Base-by-base conservation (phyloP, 2,797 vertebrate species). In the Jordanella pulchra region DNA sequence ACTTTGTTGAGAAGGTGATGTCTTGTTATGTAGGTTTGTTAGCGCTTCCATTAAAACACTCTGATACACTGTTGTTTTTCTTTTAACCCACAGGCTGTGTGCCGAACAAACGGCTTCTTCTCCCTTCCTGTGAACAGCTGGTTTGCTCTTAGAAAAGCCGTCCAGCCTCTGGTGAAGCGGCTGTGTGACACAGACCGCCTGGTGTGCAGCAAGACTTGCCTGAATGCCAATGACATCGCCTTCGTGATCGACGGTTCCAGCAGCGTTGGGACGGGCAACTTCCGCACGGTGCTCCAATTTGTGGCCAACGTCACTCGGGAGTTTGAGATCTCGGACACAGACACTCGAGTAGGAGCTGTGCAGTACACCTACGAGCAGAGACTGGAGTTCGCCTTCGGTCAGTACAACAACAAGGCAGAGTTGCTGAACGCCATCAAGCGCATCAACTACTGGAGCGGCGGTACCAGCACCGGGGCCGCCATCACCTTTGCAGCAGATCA, bases 331-430 rank as follows among this genome's bases (percentile, higher is more conserved):
- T 99, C 98, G 0, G 98, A 99, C 89, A 98, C 97, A 0, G 98
- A 98, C 90, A 98, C 98, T 0, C 95, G 97, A 3, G 90, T 99
- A 0, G 97, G 97, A 7, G 97, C 96, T 0, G 95, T 99, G 84
- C 98, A 99, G 93, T 99, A 99, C 91, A 99, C 98, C 27, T 99
- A 99, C 0, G 97, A 99, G 89, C 98, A 99, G 91, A 91, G 97
- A 86, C 93, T 99, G 60, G 98, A 99, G 93, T 99, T 99, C 30
- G 94, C 94, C 72, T 97, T 99, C 0, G 96, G 96, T 25, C 91
- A 95, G 84, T 92, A 98, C 91, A 93, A 92, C 91, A 94, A 91
- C 3, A 99, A 98, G 89, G 89, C 95, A 0, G 96, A 97, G 0
- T 78, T 99, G 79, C 93, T 99, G 64, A 96, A 92, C 0, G 97